phyloP scores from a whole-genome alignment of 2,113 vertebrate species.

The Nothobranchius kuhntae region DNA sequence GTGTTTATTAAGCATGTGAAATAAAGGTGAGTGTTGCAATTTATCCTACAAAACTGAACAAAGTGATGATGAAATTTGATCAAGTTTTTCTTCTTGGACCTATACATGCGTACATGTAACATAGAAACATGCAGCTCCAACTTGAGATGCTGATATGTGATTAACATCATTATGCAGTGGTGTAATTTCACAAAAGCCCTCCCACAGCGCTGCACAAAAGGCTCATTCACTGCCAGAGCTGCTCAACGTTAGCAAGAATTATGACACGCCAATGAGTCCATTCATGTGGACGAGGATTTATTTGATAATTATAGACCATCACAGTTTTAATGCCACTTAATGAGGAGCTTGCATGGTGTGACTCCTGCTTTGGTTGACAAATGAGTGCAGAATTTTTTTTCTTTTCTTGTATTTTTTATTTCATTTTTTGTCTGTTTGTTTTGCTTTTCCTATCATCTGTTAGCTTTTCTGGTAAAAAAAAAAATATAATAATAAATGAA shows the following conservation, averaged over 20 bases:
- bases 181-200: slow-evolving; percentile 79
- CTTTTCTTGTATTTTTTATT: slow-evolving; percentile 37
- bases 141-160: slow-evolving; percentile 80
- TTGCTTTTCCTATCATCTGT: slow-evolving; percentile 62
- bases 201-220: slow-evolving; percentile 75
- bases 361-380: slow-evolving; percentile 63
- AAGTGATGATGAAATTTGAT: slow-evolving; percentile 25
- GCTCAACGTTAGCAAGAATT: slow-evolving; percentile 70
- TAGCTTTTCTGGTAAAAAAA: slow-evolving; percentile 44
- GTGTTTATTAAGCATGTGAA: background rate
- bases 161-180: slow-evolving; percentile 76
- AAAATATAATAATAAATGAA: background rate
- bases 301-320: slow-evolving; percentile 80
- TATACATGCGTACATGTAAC: slow-evolving; percentile 29
- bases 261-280: slow-evolving; percentile 72
- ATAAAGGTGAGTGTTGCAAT: background rate
- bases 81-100: slow-evolving; percentile 29
- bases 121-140: slow-evolving; percentile 58
- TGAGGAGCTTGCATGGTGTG: slow-evolving; percentile 69
- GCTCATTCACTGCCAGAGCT: slow-evolving; percentile 72
- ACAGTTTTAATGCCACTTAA: slow-evolving; percentile 78
- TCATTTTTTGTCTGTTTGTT: slow-evolving; percentile 54
- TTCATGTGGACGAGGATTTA: slow-evolving; percentile 76
- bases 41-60: slow-evolving; percentile 7
- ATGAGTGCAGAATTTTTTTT: slow-evolving; percentile 63